Percentiles rank a stretch among this genome's conserved stretches.
Conservation (phyloP, 1,140 invertebrate species). For the Formica exsecta region DNA sequence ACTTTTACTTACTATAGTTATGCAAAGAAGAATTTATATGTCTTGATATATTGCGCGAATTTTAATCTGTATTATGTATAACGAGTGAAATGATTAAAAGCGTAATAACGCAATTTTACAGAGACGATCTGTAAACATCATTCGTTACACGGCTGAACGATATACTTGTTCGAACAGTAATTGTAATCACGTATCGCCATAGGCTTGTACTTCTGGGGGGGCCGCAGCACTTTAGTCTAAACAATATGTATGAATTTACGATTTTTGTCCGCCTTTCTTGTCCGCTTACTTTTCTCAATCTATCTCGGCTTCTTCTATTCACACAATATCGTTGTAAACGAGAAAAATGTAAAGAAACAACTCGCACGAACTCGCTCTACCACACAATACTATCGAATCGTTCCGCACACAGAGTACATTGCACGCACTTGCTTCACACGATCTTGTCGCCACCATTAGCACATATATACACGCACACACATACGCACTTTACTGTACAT, state of each 20-base stretch:
- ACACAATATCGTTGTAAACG: neutral
- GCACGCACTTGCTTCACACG: conserved; percentile 18
- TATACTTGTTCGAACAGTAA: conserved; percentile 3
- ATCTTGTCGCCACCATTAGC: neutral
- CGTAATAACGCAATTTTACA: no score
- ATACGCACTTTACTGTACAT: conserved; percentile 4
- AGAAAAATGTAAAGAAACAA: neutral
- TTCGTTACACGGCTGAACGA: neutral
- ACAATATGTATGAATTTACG: conserved; percentile 2
- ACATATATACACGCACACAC: neutral
- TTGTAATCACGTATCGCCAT: neutral
- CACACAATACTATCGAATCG: neutral
- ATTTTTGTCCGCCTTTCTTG: neutral
- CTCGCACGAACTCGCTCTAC: conserved; percentile 5
- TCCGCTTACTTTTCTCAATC: conserved; percentile 33
- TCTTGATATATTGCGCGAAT: no score
- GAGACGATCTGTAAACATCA: neutral
- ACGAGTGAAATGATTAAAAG: no score
- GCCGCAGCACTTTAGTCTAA: conserved; percentile 1
- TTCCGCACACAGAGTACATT: conserved; percentile 11
- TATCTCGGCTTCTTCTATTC: conserved; percentile 35
- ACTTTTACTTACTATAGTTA: no score
- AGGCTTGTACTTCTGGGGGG: neutral
- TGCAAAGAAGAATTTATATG: no score
- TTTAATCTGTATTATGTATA: no score